Conservation (phyloP, 1,140 invertebrate genomes). For the Tribolium madens region DNA sequence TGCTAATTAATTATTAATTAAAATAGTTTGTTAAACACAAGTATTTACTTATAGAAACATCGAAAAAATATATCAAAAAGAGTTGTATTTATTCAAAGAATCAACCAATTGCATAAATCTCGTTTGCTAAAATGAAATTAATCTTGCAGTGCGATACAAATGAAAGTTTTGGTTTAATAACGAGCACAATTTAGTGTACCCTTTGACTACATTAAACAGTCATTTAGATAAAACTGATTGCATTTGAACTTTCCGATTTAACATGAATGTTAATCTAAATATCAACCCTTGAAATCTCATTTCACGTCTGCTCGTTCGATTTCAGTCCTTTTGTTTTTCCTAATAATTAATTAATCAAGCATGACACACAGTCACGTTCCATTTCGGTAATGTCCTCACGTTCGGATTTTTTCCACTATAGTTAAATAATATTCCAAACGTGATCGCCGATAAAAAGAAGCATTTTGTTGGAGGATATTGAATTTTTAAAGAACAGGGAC, state of each 20-base stretch:
- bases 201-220: constrained; percentile 33
- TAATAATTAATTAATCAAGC: neutral
- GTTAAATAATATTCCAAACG: constrained; percentile 13
- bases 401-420: constrained; percentile 2
- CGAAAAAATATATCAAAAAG: neutral
- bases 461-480: constrained; percentile 29
- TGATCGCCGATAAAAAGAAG: constrained; percentile 14
- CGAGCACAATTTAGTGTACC: constrained; percentile 4
- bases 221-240: constrained; percentile 43
- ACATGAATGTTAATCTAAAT: constrained; percentile 21
- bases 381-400: constrained; percentile 13
- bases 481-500: neutral
- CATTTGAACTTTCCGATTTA: constrained; percentile 20
- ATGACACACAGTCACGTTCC: neutral
- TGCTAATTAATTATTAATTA: neutral
- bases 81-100: neutral
- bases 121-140: neutral
- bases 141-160: constrained; percentile 3
- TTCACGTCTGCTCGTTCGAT: neutral
- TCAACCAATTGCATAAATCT: neutral
- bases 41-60: neutral
- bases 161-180: constrained; percentile 13
- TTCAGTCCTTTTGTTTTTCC: neutral
- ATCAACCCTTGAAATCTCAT: constrained; percentile 6
- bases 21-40: neutral